Percentiles rank a stretch among this genome's conserved stretches.
These are phyloP conservation scores for Cherax destructor DNA, from an alignment of 1,140 invertebrate genomes.

Conservation along the genomic window DNA sequence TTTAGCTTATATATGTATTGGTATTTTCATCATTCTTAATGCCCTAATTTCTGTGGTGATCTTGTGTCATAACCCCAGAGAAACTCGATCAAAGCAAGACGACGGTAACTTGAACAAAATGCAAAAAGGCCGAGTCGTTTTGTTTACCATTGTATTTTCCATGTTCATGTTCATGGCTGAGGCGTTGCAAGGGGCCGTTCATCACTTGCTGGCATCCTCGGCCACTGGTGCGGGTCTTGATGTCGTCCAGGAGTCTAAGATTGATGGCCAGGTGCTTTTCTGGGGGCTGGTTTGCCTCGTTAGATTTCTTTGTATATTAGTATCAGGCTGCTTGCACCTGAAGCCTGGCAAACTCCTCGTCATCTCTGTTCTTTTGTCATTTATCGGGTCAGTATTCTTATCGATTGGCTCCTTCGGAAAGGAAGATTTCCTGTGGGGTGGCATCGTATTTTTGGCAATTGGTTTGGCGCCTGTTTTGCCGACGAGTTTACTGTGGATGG, in stretches of 20 bases:
- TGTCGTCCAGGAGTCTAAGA: conserved; percentile 74
- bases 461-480: conserved; percentile 78
- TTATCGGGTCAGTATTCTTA: conserved; percentile 75
- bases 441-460: conserved; percentile 75
- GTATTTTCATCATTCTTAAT: conserved; percentile 75
- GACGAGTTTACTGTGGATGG: conserved; percentile 77
- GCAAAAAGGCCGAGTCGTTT: conserved; percentile 64
- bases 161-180: conserved; percentile 77
- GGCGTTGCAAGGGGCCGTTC: conserved; percentile 76
- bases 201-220: conserved; percentile 73
- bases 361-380: conserved; percentile 74
- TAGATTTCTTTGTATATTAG: conserved; percentile 76
- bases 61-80: conserved; percentile 75
- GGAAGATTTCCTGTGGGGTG: conserved; percentile 74
- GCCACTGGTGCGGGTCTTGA: conserved; percentile 65
- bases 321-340: conserved; percentile 74
- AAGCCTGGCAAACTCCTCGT: conserved; percentile 75
- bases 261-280: conserved; percentile 76
- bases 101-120: conserved; percentile 64
- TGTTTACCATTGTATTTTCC: conserved; percentile 75
- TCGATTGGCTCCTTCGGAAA: conserved; percentile 73
- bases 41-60: conserved; percentile 76
- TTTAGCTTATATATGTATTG: conserved; percentile 77
- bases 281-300: conserved; percentile 77
- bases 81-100: conserved; percentile 73